Evolutionary conservation across 2,888 invertebrate genomes (phyloP).

Genomic region (Drosophila longiperda): DNA sequence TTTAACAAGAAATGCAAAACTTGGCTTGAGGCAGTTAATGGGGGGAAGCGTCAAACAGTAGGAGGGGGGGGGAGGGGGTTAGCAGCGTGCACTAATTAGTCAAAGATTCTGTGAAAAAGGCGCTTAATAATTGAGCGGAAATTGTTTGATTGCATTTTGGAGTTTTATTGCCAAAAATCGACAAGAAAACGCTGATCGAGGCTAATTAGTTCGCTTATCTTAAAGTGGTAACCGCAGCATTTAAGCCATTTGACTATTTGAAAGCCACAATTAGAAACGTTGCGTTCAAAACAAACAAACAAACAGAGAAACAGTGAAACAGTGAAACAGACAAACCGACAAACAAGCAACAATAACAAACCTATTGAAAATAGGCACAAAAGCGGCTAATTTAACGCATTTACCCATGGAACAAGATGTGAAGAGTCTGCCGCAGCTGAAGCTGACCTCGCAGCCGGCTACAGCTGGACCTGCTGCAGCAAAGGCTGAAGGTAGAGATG

Average conservation of each 20-base stretch:
- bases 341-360: constrained; percentile 22
- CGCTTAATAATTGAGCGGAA: constrained; percentile 74
- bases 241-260: constrained; percentile 24
- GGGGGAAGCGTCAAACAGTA: neutral
- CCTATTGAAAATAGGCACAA: constrained; percentile 58
- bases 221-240: constrained; percentile 26
- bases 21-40: constrained; percentile 21
- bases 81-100: constrained; percentile 70
- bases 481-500: neutral
- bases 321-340: neutral
- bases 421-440: constrained; percentile 32
- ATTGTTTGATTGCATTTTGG: constrained; percentile 68
- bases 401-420: constrained; percentile 52
- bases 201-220: constrained; percentile 46
- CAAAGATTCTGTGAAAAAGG: constrained; percentile 42
- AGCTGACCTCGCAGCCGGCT: constrained; percentile 9
- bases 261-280: constrained; percentile 54
- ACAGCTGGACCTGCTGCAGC: constrained; percentile 1
- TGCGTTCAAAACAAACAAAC: constrained; percentile 36
- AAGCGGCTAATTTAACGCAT: constrained; percentile 81
- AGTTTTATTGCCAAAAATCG: constrained; percentile 46
- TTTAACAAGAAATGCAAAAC: constrained; percentile 31
- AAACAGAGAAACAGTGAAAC: neutral
- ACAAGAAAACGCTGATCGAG: constrained; percentile 32
- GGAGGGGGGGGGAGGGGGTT: neutral